Conservation (phyloP, 2,888 invertebrate species). For the Stramonita haemastoma region DNA sequence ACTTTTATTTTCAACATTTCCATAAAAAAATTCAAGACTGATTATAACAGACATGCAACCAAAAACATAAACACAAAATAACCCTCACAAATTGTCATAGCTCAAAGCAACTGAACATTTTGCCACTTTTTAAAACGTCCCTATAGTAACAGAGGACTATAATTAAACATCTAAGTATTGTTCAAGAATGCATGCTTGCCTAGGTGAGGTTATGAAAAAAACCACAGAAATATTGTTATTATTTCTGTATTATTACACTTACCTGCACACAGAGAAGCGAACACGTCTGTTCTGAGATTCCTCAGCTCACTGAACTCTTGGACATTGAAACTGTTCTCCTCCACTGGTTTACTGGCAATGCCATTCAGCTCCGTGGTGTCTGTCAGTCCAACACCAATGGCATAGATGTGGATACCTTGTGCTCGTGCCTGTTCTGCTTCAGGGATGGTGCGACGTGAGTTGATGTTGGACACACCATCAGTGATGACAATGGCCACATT, state of each 20-base stretch:
- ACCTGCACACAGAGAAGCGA: constrained; percentile 51
- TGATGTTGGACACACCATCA: constrained; percentile 67
- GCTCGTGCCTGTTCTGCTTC: constrained; percentile 52
- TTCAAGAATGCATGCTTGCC: too few species aligned
- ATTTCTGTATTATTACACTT: constrained; percentile 30
- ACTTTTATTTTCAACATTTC: not conserved
- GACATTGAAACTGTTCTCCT: constrained; percentile 54
- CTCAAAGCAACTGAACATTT: constrained; percentile 6
- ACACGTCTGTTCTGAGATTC: constrained; percentile 49
- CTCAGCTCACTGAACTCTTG: constrained; percentile 56
- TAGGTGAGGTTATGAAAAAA: not conserved
- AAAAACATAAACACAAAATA: not conserved
- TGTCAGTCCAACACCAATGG: constrained; percentile 57
- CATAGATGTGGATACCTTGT: constrained; percentile 56
- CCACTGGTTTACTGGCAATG: constrained; percentile 55
- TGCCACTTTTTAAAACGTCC: not conserved
- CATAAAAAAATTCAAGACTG: not conserved
- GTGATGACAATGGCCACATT: constrained; percentile 68
- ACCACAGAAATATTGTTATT: not conserved
- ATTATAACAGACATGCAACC: not conserved
- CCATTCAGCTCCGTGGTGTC: constrained; percentile 55
- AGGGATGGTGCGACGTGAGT: constrained; percentile 54
- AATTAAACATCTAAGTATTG: too few species aligned
- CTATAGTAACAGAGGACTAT: too few species aligned
- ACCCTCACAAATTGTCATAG: not conserved